A percentile compares a stretch with the other conserved stretches of the same genome.
Conservation (phyloP, 2,797 vertebrate species). For the Falco concolor region DNA sequence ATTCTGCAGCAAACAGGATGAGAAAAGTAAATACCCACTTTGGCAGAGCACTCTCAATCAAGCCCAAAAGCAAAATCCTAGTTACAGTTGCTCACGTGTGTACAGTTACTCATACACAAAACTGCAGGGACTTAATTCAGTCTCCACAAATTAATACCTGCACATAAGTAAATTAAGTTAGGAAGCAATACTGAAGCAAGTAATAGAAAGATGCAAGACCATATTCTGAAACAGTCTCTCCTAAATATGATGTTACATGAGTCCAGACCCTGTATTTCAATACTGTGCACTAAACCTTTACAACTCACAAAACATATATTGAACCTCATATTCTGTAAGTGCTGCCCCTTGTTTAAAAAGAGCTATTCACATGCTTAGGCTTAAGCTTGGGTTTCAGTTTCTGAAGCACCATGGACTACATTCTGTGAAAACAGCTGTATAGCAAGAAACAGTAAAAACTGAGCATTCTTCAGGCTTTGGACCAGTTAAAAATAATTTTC, state of each 20-base stretch:
- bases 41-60: background rate
- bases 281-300: background rate
- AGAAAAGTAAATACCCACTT: background rate
- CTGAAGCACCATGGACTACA: background rate
- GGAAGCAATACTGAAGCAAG: background rate
- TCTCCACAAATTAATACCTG: background rate
- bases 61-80: background rate
- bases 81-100: background rate
- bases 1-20: slow-evolving; percentile 4
- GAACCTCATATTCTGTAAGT: background rate
- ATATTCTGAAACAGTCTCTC: background rate
- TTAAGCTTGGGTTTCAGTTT: background rate
- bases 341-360: background rate
- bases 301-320: background rate
- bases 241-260: background rate
- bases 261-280: background rate
- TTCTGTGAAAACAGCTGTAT: background rate
- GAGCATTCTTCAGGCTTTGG: background rate
- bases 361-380: background rate
- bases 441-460: background rate
- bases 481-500: background rate
- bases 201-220: background rate
- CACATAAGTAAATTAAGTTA: background rate
- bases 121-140: background rate
- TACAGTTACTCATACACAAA: background rate